Base-by-base conservation (phyloP, 2,797 vertebrate genomes). In the Nasua narica region DNA sequence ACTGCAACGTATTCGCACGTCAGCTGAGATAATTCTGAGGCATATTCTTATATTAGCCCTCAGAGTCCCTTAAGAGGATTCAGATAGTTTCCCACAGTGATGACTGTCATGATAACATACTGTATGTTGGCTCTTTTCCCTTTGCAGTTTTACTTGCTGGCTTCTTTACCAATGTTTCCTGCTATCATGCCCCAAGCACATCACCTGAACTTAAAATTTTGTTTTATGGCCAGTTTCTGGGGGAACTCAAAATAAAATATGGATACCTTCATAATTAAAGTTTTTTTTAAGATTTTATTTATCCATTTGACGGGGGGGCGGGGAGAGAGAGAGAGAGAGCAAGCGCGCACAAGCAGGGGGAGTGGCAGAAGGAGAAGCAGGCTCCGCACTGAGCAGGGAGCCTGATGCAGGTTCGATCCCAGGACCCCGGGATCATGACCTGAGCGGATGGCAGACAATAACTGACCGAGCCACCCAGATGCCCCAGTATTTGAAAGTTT, bases 171-270 rank as follows among this genome's bases (percentile, higher is more conserved):
- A 90, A n/a, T 74, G 40, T 74, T 79, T 70, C 21, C 72, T 90
- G 35, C 46, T 3, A 46, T 87, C 4, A 37, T 32, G 19, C 29
- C 21, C 32, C 35, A 87, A 81, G 78, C 52, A 90, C 5, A 91
- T 11, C 7, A 67, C 7, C 79, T 62, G 9, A 29, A 83, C 37
- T 84, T 92, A 32, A 94, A 96, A 77, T 91, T 84, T 96, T 86
- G 23, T 90, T 12, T 93, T 87, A 48, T 19, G 27, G 18, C 52
- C 10, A 79, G 21, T 76, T 93, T 97, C 72, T 54, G 43, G 16
- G 15, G 32, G 16, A 83, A 32, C 10, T 46, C 21, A 93, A 92
- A 90, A 11, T 56, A 94, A 87, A 79, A 87, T 69, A 14, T 54
- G 19, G 32, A 46, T 94, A 83, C 2, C 0, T 62, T 65, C 54